phyloP scores from a whole-genome alignment of 2,888 invertebrate genomes.

The Dione juno region DNA sequence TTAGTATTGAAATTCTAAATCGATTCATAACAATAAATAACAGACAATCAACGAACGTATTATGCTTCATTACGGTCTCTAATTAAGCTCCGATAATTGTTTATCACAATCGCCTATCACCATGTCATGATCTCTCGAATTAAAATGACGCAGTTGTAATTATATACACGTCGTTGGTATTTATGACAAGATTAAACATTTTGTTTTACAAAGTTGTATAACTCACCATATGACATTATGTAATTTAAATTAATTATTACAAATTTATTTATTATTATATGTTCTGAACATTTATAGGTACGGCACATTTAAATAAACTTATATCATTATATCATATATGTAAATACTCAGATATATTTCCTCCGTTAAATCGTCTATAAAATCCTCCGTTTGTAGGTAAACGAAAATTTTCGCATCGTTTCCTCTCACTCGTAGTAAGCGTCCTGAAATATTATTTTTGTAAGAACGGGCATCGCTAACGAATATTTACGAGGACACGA shows the following conservation, averaged over 20 bases:
- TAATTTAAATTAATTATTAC: background rate
- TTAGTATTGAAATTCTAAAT: constrained; percentile 12
- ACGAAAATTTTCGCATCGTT: constrained; percentile 73
- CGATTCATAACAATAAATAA: constrained; percentile 10
- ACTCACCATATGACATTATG: background rate
- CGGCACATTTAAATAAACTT: background rate
- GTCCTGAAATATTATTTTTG: constrained; percentile 80
- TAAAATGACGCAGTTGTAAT: constrained; percentile 32
- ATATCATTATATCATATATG: background rate
- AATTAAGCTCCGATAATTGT: constrained; percentile 37
- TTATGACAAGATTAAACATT: constrained; percentile 8
- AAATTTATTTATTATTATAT: background rate
- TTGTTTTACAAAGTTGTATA: background rate
- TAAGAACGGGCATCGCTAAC: constrained; percentile 77
- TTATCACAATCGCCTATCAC: constrained; percentile 35
- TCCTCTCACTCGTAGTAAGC: constrained; percentile 69
- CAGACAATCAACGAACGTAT: constrained; percentile 21
- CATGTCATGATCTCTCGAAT: constrained; percentile 34
- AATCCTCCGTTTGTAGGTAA: constrained; percentile 69
- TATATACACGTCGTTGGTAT: constrained; percentile 12
- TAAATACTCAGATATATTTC: constrained; percentile 10
- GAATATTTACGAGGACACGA: constrained; percentile 80
- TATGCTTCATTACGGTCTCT: constrained; percentile 31
- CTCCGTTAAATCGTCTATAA: constrained; percentile 69
- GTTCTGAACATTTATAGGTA: background rate